These are phyloP conservation scores for Zonotrichia leucophrys DNA, from an alignment of 2,113 vertebrate genomes.

Conservation along the genomic window DNA sequence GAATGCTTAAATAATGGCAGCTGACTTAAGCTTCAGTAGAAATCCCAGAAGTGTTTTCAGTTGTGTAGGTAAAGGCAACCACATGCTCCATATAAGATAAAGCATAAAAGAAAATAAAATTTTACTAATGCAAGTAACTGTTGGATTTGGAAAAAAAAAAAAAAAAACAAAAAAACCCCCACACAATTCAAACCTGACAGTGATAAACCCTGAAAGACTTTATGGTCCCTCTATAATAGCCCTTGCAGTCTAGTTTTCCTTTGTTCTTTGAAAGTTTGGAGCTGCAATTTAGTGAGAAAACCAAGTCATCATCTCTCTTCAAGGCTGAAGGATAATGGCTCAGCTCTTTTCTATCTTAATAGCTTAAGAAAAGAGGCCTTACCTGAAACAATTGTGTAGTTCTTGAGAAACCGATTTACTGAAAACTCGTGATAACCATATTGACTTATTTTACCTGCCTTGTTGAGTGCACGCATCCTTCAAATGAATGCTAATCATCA, in stretches of 20 bases:
- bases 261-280: background rate
- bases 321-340: background rate
- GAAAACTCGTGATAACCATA: background rate
- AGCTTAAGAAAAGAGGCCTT: slow-evolving; percentile 11
- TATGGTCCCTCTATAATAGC: background rate
- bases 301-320: background rate
- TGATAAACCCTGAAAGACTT: background rate
- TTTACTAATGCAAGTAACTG: background rate
- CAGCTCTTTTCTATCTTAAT: background rate
- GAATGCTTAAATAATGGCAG: slow-evolving; percentile 19
- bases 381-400: background rate
- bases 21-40: slow-evolving; percentile 9
- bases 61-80: slow-evolving; percentile 27
- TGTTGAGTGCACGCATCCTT: background rate
- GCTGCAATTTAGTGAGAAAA: background rate
- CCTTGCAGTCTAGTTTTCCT: background rate
- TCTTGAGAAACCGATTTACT: background rate
- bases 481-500: background rate
- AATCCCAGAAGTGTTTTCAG: slow-evolving; percentile 36
- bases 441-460: background rate
- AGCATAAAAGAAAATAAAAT: background rate
- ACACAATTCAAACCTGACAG: background rate
- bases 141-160: background rate
- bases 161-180: background rate
- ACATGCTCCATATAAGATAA: background rate